phyloP scores from a whole-genome alignment of 2,888 invertebrate genomes.

The Volucella inanis region DNA sequence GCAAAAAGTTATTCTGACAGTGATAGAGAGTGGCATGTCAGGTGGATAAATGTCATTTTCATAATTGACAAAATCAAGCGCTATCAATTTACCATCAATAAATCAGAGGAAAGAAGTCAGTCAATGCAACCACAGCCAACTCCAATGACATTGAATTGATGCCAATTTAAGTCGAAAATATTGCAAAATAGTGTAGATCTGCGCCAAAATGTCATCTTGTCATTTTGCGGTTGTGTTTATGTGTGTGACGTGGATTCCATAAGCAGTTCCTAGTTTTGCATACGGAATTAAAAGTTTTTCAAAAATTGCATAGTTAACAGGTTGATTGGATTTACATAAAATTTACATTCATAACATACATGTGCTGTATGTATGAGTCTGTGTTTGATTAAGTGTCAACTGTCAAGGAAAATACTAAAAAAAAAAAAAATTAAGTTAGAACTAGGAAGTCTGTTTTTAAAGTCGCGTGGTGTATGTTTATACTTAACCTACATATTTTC shows the following conservation, averaged over 20 bases:
- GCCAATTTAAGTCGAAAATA: neutral
- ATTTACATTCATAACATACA: conserved; percentile 1
- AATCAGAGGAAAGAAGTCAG: conserved; percentile 5
- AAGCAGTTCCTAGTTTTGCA: conserved; percentile 23
- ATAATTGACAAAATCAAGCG: conserved; percentile 9
- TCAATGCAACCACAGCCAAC: neutral
- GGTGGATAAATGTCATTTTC: neutral
- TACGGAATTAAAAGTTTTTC: conserved; percentile 21
- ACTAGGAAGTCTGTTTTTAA: too few species aligned
- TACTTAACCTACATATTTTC: too few species aligned
- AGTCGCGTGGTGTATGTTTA: too few species aligned
- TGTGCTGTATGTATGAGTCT: neutral
- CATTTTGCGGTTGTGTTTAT: conserved; percentile 9
- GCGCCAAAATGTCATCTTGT: conserved; percentile 18
- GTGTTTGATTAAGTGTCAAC: conserved; percentile 11
- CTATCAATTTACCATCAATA: neutral
- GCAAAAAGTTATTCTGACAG: neutral
- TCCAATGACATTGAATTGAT: conserved; percentile 12
- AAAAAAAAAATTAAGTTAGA: neutral
- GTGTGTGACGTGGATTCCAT: conserved; percentile 4
- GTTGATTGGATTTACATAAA: conserved; percentile 21
- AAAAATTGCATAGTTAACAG: neutral
- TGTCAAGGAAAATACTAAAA: conserved; percentile 9
- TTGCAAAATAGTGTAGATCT: conserved; percentile 1
- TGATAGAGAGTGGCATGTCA: conserved; percentile 5